Conservation (phyloP, 2,113 vertebrate species). For the Bubo blakistoni region DNA sequence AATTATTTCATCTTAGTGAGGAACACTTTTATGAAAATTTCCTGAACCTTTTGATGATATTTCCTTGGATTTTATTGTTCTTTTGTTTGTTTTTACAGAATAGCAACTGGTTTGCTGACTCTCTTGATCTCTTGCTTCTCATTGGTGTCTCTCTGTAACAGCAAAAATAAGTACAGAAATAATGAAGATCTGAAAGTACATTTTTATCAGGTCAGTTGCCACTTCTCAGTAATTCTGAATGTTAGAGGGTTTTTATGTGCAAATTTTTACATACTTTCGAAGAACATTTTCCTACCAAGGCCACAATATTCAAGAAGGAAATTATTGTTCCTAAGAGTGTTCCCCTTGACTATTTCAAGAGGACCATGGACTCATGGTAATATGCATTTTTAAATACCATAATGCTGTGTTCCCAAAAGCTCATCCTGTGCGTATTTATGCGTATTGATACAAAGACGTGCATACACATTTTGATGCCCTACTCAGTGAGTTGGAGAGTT, state of each 20-base stretch:
- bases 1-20: background rate
- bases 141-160: constrained; percentile 66
- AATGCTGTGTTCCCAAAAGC: background rate
- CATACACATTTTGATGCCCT: background rate
- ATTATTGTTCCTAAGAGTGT: background rate
- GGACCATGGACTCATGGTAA: background rate
- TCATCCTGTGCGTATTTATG: background rate
- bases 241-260: background rate
- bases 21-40: background rate
- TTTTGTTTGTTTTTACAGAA: constrained; percentile 69
- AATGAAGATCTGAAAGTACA: constrained; percentile 70
- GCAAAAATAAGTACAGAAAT: constrained; percentile 49
- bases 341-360: background rate
- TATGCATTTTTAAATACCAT: background rate
- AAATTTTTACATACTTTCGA: background rate
- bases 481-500: background rate
- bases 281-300: background rate
- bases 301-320: background rate
- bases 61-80: background rate
- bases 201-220: constrained; percentile 80
- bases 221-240: background rate
- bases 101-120: constrained; percentile 77
- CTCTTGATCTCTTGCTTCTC: constrained; percentile 77
- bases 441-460: background rate
- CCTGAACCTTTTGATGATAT: background rate